Evolutionary conservation across 2,888 invertebrate genomes (phyloP).

Genomic region (Lithosia quadra): DNA sequence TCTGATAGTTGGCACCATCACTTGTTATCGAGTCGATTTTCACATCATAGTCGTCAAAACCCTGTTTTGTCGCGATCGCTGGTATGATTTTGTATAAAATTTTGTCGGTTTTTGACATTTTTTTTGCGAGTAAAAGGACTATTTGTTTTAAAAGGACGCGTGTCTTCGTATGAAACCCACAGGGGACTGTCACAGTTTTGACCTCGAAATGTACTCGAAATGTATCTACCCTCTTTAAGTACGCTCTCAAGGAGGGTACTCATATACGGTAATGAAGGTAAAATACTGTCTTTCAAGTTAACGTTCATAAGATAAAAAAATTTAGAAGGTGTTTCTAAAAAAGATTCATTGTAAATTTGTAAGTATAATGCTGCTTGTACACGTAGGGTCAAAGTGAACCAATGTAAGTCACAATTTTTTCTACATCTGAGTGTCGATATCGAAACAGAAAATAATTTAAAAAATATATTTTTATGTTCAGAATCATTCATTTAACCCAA

Average conservation of each 20-base stretch:
- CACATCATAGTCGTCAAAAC: neutral
- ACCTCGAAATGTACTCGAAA: neutral
- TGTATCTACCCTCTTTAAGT: neutral
- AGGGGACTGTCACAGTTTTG: neutral
- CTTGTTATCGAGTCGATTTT: conserved; percentile 6
- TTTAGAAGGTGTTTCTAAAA: neutral
- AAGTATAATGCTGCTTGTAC: no score
- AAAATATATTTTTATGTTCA: no score
- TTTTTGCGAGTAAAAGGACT: neutral
- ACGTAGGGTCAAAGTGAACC: no score
- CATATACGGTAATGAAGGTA: neutral
- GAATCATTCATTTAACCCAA: no score
- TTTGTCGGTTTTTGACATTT: neutral
- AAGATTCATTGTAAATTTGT: neutral
- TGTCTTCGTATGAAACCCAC: neutral
- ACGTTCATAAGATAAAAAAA: neutral
- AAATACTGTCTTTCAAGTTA: neutral
- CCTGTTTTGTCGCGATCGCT: conserved; percentile 13
- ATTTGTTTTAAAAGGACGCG: neutral
- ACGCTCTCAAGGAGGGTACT: neutral
- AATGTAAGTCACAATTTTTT: no score
- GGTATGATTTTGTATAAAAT: conserved; percentile 22
- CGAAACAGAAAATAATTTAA: no score
- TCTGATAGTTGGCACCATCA: conserved; percentile 9
- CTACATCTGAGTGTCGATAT: no score